phyloP scores from a whole-genome alignment of 1,140 invertebrate genomes.

The Zaprionus taronus region DNA sequence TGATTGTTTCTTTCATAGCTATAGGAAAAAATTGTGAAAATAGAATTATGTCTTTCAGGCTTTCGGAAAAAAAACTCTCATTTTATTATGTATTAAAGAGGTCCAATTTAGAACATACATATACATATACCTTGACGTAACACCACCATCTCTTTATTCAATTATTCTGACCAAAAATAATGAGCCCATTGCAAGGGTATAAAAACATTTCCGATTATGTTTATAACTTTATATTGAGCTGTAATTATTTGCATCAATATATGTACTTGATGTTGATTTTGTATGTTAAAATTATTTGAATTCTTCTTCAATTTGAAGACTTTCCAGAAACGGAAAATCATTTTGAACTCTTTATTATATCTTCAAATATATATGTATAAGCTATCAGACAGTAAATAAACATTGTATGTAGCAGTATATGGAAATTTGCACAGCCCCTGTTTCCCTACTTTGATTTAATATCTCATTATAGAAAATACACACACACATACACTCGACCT shows the following conservation, averaged over 20 bases:
- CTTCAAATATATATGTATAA: neutral
- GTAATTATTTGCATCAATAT: constrained; percentile 38
- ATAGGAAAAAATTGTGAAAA: no score
- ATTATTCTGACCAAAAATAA: no score
- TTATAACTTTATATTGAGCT: constrained; percentile 26
- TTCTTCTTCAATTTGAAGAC: constrained; percentile 12
- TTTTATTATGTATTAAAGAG: no score
- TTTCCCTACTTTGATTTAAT: neutral
- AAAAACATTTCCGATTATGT: no score
- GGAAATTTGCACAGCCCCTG: neutral
- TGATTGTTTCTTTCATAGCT: no score
- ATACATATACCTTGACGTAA: no score
- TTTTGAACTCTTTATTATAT: neutral
- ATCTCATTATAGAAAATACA: neutral
- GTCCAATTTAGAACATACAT: no score
- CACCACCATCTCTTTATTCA: no score
- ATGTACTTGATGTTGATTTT: constrained; percentile 33
- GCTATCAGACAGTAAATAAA: neutral
- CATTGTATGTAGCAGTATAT: neutral
- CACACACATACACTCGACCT: neutral
- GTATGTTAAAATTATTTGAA: constrained; percentile 10
- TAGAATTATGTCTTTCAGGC: no score
- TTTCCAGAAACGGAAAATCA: constrained; percentile 16
- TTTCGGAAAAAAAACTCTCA: no score
- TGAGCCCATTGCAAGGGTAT: no score